Evolutionary conservation across 2,797 vertebrate genomes (phyloP).

Genomic region (Hippopotamyrus pictus): DNA sequence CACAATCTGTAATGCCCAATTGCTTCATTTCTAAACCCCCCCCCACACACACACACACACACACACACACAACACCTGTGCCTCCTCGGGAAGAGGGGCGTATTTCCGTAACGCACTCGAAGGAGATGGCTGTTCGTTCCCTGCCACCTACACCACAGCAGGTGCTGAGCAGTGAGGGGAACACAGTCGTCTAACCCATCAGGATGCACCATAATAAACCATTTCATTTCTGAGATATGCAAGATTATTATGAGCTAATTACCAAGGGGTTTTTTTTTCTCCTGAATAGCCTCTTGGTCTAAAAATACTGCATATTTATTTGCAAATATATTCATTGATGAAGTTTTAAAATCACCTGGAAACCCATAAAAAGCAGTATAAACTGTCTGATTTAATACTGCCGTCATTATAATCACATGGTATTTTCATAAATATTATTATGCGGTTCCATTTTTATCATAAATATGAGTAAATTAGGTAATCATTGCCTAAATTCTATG

Average conservation of each 20-base stretch:
- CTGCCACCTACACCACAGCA: not conserved
- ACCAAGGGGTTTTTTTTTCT: not conserved
- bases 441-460: not conserved
- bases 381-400: not conserved
- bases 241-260: not conserved
- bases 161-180: not conserved
- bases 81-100: not conserved
- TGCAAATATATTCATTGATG: not conserved
- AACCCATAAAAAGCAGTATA: not conserved
- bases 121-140: not conserved
- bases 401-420: not conserved
- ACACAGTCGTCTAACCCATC: not conserved
- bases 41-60: not conserved
- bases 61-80: not conserved
- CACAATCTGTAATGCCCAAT: not conserved
- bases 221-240: not conserved
- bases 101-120: not conserved
- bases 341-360: not conserved
- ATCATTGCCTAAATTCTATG: not conserved
- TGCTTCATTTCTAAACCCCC: not conserved
- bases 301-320: constrained; percentile 5
- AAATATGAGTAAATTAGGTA: not conserved
- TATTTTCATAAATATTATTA: not conserved
- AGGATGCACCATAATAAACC: not conserved
- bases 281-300: not conserved